phyloP scores from a whole-genome alignment of 2,113 vertebrate genomes.

The Polyodon spathula region DNA sequence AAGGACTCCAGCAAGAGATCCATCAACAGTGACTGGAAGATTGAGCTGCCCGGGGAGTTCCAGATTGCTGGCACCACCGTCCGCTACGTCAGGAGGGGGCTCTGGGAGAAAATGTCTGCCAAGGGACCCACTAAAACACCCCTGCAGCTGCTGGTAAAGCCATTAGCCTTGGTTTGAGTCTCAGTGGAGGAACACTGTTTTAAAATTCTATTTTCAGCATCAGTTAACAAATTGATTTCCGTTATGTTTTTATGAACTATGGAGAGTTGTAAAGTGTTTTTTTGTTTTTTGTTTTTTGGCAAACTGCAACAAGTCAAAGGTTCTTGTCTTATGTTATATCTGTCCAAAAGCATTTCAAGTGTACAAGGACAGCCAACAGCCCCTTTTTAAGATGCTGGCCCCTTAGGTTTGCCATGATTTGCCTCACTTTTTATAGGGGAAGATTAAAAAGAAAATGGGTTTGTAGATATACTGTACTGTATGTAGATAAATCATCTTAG shows the following conservation, averaged over 20 bases:
- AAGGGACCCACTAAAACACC: slow-evolving; percentile 92
- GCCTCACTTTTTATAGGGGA: slow-evolving; percentile 16
- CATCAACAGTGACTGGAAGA: slow-evolving; percentile 98
- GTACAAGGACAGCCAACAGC: no score
- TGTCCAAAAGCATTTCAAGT: no score
- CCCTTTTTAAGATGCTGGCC: no score
- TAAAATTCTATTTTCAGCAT: neutral
- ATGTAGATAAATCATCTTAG: slow-evolving; percentile 10
- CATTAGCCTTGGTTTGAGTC: slow-evolving; percentile 32
- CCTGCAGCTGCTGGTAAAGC: slow-evolving; percentile 86
- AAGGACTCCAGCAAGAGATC: slow-evolving; percentile 86
- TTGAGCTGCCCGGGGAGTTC: slow-evolving; percentile 94
- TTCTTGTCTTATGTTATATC: no score
- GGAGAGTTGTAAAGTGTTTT: neutral
- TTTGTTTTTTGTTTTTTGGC: no score
- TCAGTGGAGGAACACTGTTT: slow-evolving; percentile 16
- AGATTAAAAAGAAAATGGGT: neutral
- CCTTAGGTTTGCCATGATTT: neutral
- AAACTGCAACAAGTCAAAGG: no score
- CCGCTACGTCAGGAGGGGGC: slow-evolving; percentile 87
- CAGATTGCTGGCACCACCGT: slow-evolving; percentile 92
- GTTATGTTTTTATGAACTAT: slow-evolving; percentile 4
- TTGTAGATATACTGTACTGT: slow-evolving; percentile 10
- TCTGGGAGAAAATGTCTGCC: slow-evolving; percentile 98
- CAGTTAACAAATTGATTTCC: slow-evolving; percentile 13